These are phyloP conservation scores for Tipula unca DNA, from an alignment of 2,888 invertebrate species.

Conservation along the genomic window DNA sequence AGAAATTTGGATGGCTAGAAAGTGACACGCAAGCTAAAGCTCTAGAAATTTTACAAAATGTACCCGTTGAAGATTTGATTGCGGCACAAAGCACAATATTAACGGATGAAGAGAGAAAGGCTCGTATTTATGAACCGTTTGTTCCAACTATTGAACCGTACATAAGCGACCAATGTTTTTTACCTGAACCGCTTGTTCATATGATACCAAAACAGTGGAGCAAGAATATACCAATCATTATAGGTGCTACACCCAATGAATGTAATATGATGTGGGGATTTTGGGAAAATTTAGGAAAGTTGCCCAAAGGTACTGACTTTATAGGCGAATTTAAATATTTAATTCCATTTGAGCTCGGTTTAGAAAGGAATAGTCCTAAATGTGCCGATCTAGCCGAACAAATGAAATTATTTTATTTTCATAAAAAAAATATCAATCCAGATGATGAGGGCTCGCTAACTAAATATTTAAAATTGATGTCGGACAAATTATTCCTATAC, in stretches of 20 bases:
- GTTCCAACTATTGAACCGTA: too few relatives aligned
- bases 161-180: slow-evolving; percentile 35
- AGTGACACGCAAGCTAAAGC: slow-evolving; percentile 36
- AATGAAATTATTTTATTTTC: background rate
- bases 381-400: slow-evolving; percentile 31
- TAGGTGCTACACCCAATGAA: slow-evolving; percentile 49
- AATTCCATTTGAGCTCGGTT: slow-evolving; percentile 34
- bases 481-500: background rate
- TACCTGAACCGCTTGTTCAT: slow-evolving; percentile 34
- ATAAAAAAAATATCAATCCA: background rate
- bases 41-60: too few relatives aligned
- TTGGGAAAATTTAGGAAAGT: background rate
- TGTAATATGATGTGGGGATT: slow-evolving; percentile 31
- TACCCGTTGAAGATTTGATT: slow-evolving; percentile 35
- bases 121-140: slow-evolving; percentile 30
- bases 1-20: slow-evolving; percentile 36
- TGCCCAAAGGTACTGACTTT: slow-evolving; percentile 26
- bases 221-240: slow-evolving; percentile 44
- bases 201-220: slow-evolving; percentile 39
- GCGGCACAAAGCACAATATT: slow-evolving; percentile 30
- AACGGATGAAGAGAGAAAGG: background rate
- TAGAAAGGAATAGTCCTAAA: slow-evolving; percentile 30
- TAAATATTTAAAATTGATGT: background rate
- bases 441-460: background rate
- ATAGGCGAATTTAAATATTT: slow-evolving; percentile 33